Evolutionary conservation across 2,888 invertebrate genomes (phyloP), one percentile per base, ranked within the genome.

Genomic region (Cephonodes hylas): DNA sequence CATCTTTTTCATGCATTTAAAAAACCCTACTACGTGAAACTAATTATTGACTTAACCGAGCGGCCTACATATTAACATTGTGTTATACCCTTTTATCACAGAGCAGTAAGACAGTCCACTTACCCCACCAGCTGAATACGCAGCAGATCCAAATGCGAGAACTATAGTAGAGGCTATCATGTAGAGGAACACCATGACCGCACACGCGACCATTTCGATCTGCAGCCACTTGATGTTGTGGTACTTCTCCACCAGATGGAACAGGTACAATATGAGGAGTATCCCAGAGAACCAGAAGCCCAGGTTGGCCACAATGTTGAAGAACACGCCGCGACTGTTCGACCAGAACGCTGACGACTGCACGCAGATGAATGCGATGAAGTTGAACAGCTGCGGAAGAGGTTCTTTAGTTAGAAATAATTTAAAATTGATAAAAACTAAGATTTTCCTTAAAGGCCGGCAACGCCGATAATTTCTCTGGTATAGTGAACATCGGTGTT

Each of bases 151-250:
- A 66, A 93, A 94, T 0, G 95, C 94, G 0, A 96, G 95, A 3
- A 94, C 95, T 61, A 97, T 93, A 10, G 95, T 94, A 0, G 97
- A 94, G 0, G 96, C 96, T 58, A 97, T 94, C 67, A 97, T 89
- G 77, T 96, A 96, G 71, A 96, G 93, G 56, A 95, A 88, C 6
- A 95, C 92, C 94, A 96, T 95, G 8, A 95, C 72, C 0, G 93
- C 93, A 77, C 95, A 95, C 75, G 93, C 96, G n/a, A 94, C 88
- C 81, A 97, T 93, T 86, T 98, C 97, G 68, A 96, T 94, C 83
- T 96, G 95, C 64, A 97, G 86, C 97, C 97, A 98, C 22, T 97
- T 97, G 70, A 97, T 94, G 79, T 94, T 95, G 78, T 95, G 95
- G 74, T 96, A 95, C 77, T 95, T 96, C 85, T 98, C 98, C 53